These are phyloP conservation scores for Maccullochella peelii DNA, from an alignment of 2,113 vertebrate genomes.

Conservation along the genomic window DNA sequence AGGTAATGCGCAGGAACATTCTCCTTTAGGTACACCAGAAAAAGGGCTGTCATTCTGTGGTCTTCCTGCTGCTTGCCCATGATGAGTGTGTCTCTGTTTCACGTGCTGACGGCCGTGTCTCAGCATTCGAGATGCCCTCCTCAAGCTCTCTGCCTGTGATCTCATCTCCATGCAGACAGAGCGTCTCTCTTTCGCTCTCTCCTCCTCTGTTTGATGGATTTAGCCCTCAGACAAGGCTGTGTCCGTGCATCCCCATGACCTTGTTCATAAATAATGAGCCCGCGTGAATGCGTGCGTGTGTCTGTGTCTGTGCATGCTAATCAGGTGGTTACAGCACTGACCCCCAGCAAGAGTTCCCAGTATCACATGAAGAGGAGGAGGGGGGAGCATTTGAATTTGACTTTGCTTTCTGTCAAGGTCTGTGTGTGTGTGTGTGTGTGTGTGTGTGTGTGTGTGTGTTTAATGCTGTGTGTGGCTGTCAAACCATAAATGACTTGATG, in stretches of 20 bases:
- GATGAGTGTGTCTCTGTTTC: constrained; percentile 48
- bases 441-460: constrained; percentile 7
- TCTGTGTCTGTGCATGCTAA: constrained; percentile 76
- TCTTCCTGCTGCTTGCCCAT: constrained; percentile 32
- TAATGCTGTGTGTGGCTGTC: constrained; percentile 9
- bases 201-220: constrained; percentile 71
- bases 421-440: background rate
- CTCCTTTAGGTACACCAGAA: background rate
- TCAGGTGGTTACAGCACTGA: constrained; percentile 68
- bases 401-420: constrained; percentile 58
- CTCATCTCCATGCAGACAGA: constrained; percentile 75
- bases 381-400: constrained; percentile 45
- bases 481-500: constrained; percentile 31
- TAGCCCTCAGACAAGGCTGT: constrained; percentile 68
- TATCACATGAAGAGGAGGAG: constrained; percentile 29
- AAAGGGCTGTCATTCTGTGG: constrained; percentile 1
- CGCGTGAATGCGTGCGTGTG: constrained; percentile 18
- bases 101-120: constrained; percentile 21
- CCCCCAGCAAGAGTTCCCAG: constrained; percentile 42
- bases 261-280: constrained; percentile 78
- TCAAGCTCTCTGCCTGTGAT: constrained; percentile 56
- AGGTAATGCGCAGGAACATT: background rate
- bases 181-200: constrained; percentile 61
- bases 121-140: constrained; percentile 47
- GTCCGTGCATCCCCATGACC: constrained; percentile 79